Percentiles rank a stretch among this genome's conserved stretches.
phyloP scores from a whole-genome alignment of 1,140 invertebrate species.

The Nymphalis io region DNA sequence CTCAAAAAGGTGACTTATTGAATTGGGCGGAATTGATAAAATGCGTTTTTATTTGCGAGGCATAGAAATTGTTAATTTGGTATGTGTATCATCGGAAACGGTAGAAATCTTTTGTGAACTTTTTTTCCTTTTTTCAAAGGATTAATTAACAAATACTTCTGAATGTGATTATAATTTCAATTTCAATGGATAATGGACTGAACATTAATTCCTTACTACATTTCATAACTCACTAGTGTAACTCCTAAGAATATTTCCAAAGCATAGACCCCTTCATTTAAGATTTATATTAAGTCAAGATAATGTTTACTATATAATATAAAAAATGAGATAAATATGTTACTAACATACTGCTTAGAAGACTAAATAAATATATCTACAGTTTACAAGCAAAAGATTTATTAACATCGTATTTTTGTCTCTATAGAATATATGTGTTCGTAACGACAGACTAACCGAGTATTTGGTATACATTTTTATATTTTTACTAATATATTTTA shows the following conservation, averaged over 20 bases:
- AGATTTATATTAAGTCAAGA: neutral
- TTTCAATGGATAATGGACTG: too few relatives aligned
- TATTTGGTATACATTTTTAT: conserved; percentile 6
- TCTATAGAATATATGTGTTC: neutral
- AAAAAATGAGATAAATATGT: neutral
- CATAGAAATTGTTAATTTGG: neutral
- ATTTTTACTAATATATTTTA: conserved; percentile 1
- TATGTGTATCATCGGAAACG: too few relatives aligned
- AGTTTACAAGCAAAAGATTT: neutral
- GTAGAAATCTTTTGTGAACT: too few relatives aligned
- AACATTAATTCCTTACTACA: too few relatives aligned
- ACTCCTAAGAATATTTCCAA: too few relatives aligned
- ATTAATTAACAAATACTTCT: too few relatives aligned
- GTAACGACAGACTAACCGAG: conserved; percentile 3
- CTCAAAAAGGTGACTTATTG: neutral
- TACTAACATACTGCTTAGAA: neutral
- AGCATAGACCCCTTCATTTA: neutral
- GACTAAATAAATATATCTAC: conserved; percentile 9
- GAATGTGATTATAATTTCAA: too few relatives aligned
- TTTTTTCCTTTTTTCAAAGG: too few relatives aligned
- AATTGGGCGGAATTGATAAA: conserved; percentile 7
- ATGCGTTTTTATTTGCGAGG: conserved; percentile 5
- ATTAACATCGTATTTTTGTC: neutral
- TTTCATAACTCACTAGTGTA: too few relatives aligned
- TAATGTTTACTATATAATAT: neutral